A percentile compares a stretch with the other conserved stretches of the same genome.
Evolutionary conservation across 2,888 invertebrate species (phyloP).

Genomic region (Eudemis profundana): DNA sequence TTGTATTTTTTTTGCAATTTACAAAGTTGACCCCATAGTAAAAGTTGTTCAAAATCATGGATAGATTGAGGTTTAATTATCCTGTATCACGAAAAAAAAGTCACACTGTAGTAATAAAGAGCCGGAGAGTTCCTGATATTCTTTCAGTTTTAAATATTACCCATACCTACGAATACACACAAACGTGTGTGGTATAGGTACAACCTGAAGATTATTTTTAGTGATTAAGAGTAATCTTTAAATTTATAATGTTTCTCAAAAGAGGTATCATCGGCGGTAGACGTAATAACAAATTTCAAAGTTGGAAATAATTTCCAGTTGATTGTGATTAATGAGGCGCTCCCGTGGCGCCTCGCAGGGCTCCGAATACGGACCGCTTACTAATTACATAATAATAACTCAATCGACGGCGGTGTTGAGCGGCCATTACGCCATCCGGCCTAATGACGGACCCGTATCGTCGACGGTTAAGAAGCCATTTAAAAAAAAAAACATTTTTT

Average conservation of each 20-base stretch:
- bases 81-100: too few species aligned
- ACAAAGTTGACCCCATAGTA: too few species aligned
- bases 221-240: conserved; percentile 3
- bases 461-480: conserved; percentile 20
- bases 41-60: too few species aligned
- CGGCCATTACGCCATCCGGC: conserved; percentile 57
- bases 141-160: too few species aligned
- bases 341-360: conserved; percentile 67
- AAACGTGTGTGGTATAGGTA: neutral
- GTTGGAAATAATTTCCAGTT: conserved; percentile 80
- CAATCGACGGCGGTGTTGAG: conserved; percentile 68
- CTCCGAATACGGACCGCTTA: conserved; percentile 63
- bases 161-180: too few species aligned
- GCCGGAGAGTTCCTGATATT: too few species aligned
- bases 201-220: conserved; percentile 15
- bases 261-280: conserved; percentile 37
- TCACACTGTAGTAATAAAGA: too few species aligned
- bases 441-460: conserved; percentile 34
- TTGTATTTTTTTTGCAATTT: too few species aligned
- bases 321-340: conserved; percentile 83
- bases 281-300: conserved; percentile 61
- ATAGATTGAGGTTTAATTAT: too few species aligned
- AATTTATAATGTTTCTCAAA: conserved; percentile 36
- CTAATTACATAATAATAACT: conserved; percentile 83
- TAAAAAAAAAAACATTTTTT: neutral